Base-by-base conservation (phyloP, 2,113 vertebrate genomes). In the Triplophysa tibetana region DNA sequence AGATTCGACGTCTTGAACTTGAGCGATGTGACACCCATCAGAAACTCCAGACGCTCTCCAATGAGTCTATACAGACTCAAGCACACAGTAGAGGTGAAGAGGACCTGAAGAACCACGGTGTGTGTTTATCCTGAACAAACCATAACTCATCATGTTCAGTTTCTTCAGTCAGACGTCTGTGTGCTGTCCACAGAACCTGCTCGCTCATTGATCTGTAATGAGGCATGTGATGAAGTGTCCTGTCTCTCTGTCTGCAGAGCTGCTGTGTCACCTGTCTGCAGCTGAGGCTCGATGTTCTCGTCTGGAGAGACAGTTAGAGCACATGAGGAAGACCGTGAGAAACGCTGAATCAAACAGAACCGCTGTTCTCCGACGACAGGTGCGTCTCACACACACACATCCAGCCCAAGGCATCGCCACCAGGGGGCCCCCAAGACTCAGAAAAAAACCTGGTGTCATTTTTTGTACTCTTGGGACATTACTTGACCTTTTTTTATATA, bases 251-350 rank as follows among this genome's bases (percentile, higher is more conserved):
- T 65, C 56, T 69, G 64, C 63, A 99, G 97, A 93, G 72, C 77
- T 98, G 83, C 86, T 94, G 76, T 91, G 91, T 70, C 95, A 97
- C 83, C 90, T 99, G 64, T 88, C 93, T 64, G 93, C 93, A 72
- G 95, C 95, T 11, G 95, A 98, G 88, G 91, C 91, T 78, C 96
- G 96, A 63, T 98, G 96, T 84, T 88, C 78, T 60, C 93, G 95
- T 83, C 85, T 98, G 77, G 97, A 98, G 86, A 96, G 94, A 75
- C 96, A 98, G 77, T 87, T 98, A 89, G 95, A 95, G 43, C 95
- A 95, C 81, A 97, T 96, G 96, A 94, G 89, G 79, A 94, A 87
- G 84, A 95, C 95, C 92, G 91, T 98, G 85, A 92, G 93, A 65
- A 94, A 88, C 61, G 94, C 95, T 19, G 94, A 96, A 88, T 89